These are phyloP conservation scores for Rhopalosiphum nymphaeae DNA, from an alignment of 2,888 invertebrate species.

Conservation along the genomic window DNA sequence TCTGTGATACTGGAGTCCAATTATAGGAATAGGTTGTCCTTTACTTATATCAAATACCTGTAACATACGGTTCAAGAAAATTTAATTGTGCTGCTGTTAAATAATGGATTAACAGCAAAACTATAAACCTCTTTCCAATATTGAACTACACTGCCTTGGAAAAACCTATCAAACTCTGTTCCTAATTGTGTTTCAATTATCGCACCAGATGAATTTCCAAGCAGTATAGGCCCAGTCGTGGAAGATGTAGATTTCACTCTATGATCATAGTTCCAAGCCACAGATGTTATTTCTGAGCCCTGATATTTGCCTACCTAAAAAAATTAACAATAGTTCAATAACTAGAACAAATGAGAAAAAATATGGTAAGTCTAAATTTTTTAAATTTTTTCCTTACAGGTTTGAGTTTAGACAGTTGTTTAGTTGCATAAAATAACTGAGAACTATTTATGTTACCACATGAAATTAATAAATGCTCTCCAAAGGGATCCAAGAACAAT, in stretches of 20 bases:
- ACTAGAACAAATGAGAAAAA: not conserved
- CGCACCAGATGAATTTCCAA: slow-evolving; percentile 91
- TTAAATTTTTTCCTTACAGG: not conserved
- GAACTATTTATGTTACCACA: slow-evolving; percentile 43
- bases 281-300: slow-evolving; percentile 82
- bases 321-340: not conserved
- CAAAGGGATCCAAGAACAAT: slow-evolving; percentile 65
- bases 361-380: not conserved
- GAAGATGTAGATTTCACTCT: slow-evolving; percentile 60
- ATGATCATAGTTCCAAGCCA: slow-evolving; percentile 85
- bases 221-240: slow-evolving; percentile 85
- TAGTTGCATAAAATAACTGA: slow-evolving; percentile 54
- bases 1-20: slow-evolving; percentile 87
- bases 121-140: slow-evolving; percentile 85
- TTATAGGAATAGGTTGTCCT: slow-evolving; percentile 83
- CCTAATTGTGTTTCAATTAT: slow-evolving; percentile 92
- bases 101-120: slow-evolving; percentile 50
- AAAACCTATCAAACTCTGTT: slow-evolving; percentile 85
- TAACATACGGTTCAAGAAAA: not conserved
- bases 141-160: slow-evolving; percentile 81
- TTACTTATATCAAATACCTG: slow-evolving; percentile 91
- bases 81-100: slow-evolving; percentile 65
- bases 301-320: slow-evolving; percentile 63
- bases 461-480: slow-evolving; percentile 64
- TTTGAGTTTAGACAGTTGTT: slow-evolving; percentile 51